Evolutionary conservation across 2,888 invertebrate genomes (phyloP).

Genomic region (Cetonia aurata): DNA sequence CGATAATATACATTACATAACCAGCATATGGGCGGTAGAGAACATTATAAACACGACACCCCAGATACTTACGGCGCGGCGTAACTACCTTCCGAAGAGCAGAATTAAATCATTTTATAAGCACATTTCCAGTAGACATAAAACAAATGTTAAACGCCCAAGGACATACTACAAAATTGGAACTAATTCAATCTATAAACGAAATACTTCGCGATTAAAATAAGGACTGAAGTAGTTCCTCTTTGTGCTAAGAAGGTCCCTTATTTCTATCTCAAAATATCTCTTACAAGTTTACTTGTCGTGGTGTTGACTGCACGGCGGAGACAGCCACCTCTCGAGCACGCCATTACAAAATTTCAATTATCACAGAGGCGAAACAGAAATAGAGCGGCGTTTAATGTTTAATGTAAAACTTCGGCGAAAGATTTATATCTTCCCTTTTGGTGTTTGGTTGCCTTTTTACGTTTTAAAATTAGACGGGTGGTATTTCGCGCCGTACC

Average conservation of each 20-base stretch:
- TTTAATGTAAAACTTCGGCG: constrained; percentile 38
- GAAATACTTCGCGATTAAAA: too few species aligned
- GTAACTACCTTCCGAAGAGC: background rate
- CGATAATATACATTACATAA: constrained; percentile 32
- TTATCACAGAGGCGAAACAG: constrained; percentile 38
- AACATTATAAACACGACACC: constrained; percentile 5
- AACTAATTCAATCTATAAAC: too few species aligned
- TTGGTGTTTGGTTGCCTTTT: constrained; percentile 26
- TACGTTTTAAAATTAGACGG: constrained; percentile 24
- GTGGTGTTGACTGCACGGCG: constrained; percentile 22
- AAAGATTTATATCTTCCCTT: constrained; percentile 39
- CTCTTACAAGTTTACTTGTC: constrained; percentile 22
- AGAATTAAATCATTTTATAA: background rate
- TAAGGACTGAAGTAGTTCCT: too few species aligned
- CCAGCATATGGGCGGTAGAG: constrained; percentile 10
- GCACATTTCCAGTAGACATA: background rate
- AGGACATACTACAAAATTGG: too few species aligned
- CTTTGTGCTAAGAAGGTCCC: too few species aligned
- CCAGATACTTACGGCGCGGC: background rate
- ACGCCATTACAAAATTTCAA: constrained; percentile 43
- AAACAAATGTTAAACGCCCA: too few species aligned
- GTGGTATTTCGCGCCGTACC: constrained; percentile 12
- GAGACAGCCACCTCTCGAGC: constrained; percentile 27
- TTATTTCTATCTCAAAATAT: background rate
- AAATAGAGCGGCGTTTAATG: constrained; percentile 43